Evolutionary conservation across 2,797 vertebrate genomes (phyloP), one percentile per base, ranked within the genome.

Genomic region (Spinus pinus): DNA sequence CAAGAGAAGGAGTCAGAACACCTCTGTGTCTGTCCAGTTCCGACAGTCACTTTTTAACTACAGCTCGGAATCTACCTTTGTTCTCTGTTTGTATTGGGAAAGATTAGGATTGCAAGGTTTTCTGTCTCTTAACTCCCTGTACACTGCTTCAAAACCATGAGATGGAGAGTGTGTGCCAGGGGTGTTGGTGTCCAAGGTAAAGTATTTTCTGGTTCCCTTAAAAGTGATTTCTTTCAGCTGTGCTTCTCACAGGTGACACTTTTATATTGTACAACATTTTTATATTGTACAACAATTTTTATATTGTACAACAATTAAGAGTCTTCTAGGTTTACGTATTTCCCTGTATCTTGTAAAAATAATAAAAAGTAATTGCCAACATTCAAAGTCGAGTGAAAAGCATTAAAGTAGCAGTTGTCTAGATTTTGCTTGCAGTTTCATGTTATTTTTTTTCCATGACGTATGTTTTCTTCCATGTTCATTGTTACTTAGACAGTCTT

Each of bases 11-110:
- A 88, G 27, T 74, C 6, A 8, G 62, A 92, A 74, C 62, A 65
- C 35, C 53, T 91, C 41, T 94, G 27, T 88, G 81, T 86, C 81
- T 86, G 66, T 86, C 70, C 80, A 79, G 28, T 39, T 91, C 95
- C 91, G 90, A 79, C 1, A 21, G 85, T 66, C 89, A 86, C 65
- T 82, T 75, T 93, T 67, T 46, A 89, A 35, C 37, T 66, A 19
- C 31, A 58, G 47, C 56, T 91, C 25, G 6, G 60, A 77, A 56
- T 62, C 41, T 62, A 16, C 61, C 31, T 94, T 71, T 87, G 35
- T 27, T 83, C 88, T 80, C 53, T 7, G 1, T 74, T 86, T 74
- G 16, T 80, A 30, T 61, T 87, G 69, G 77, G 51, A 60, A 69
- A 22, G 15, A 39, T 64, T 35, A 25, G 42, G 12, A 2, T 13